These are phyloP conservation scores for Pedionomus torquatus DNA, from an alignment of 2,113 vertebrate genomes.

Conservation along the genomic window DNA sequence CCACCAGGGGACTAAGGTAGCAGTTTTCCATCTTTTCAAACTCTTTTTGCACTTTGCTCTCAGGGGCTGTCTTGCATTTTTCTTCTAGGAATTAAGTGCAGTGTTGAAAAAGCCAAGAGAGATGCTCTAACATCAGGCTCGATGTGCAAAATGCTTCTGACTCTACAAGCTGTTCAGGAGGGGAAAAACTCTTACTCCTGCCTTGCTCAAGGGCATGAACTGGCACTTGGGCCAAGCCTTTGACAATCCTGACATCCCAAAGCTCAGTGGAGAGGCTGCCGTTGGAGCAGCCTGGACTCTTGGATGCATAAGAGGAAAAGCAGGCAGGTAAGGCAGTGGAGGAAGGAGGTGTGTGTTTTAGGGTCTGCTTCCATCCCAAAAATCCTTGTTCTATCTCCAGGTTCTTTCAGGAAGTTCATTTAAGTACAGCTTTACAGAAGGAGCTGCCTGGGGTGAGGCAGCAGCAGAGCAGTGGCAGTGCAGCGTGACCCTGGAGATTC, in stretches of 20 bases:
- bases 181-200: neutral
- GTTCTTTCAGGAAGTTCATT: neutral
- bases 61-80: neutral
- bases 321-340: neutral
- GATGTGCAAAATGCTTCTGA: neutral
- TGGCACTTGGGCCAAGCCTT: neutral
- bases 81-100: neutral
- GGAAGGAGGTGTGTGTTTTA: neutral
- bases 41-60: neutral
- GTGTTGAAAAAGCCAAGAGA: neutral
- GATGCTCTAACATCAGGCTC: neutral
- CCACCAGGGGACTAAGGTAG: neutral
- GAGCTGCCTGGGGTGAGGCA: neutral
- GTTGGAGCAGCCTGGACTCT: neutral
- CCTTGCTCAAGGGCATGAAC: neutral
- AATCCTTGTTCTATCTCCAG: neutral
- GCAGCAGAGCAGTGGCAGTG: neutral
- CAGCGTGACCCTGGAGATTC: neutral
- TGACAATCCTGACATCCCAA: neutral
- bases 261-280: neutral
- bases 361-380: neutral
- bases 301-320: neutral
- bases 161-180: neutral
- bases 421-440: neutral
- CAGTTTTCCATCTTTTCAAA: neutral